Base-by-base conservation (phyloP, 2,113 vertebrate genomes). In the Mellivora capensis region DNA sequence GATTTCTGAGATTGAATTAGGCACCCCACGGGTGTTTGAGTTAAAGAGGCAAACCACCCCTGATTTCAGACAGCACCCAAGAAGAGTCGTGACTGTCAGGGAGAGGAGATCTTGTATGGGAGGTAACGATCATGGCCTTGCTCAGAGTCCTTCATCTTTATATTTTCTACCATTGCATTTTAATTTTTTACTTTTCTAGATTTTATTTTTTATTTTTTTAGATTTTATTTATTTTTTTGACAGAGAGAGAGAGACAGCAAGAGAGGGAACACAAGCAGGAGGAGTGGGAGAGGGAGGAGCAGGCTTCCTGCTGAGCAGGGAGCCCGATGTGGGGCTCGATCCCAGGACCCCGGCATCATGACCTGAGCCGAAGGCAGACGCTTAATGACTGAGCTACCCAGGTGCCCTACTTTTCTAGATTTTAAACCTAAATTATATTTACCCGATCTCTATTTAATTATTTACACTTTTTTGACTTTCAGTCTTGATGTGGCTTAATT, bases 111-210 rank as follows among this genome's bases (percentile, higher is more conserved):
- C 13, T 31, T 14, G 1, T 3, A 27, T 34, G 20, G 49, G 64
- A 17, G 2, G 42, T 9, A 23, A 6, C 0, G 29, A 29, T 13
- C 31, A 3, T 1, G 12, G 15, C 17, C 3, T 37, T n/a, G 21
- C 11, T n/a, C 8, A 3, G 14, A 42, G 62, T 52, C 61, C 42
- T 90, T 54, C 44, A 72, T 64, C 18, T 61, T 76, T 49, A 81
- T 90, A 12, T 3, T 67, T 95, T 82, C 20, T 86, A 74, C 27
- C 90, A 81, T 69, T 34, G 18, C 52, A 2, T 64, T 52, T 34
- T 77, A 25, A 12, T 6, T 64, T 81, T 93, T 82, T 52, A 34
- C 31, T 74, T 93, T 93, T 74, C 72, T 52, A 59, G 25, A 95
- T n/a, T 62, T 44, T 96, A 79, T 61, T 59, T 61, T 61, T 61